Percentiles rank a stretch among this genome's conserved stretches.
Conservation (phyloP, 92 coral and sea anemone species). For the Porites divaricata region DNA sequence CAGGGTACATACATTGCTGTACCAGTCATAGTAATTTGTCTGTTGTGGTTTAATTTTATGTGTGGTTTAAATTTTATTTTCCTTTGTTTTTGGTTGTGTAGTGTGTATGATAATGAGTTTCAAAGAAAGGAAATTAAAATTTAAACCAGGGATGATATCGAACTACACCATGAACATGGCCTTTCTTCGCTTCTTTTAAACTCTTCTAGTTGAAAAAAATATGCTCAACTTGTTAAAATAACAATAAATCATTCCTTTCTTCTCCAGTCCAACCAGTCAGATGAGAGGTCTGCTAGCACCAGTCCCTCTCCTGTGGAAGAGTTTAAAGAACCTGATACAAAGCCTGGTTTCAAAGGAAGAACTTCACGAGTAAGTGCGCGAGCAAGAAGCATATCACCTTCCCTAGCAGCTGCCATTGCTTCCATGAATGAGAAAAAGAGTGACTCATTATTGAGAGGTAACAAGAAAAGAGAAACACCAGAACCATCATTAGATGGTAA, state of each 20-base stretch:
- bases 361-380: conserved; percentile 67
- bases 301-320: conserved; percentile 93
- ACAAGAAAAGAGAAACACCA: conserved; percentile 26
- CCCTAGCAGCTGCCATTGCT: conserved; percentile 44
- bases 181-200: no score
- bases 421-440: conserved; percentile 32
- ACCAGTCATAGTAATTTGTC: no score
- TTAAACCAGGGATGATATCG: no score
- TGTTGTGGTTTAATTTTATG: no score
- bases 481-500: conserved; percentile 15
- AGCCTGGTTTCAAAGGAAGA: conserved; percentile 64
- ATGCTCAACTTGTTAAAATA: no score
- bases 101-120: no score
- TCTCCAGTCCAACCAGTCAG: conserved; percentile 71
- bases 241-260: background rate
- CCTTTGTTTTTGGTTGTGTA: no score
- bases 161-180: no score
- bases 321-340: conserved; percentile 88
- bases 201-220: no score
- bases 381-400: conserved; percentile 68
- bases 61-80: no score
- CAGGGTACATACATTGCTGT: no score
- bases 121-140: no score
- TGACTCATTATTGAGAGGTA: conserved; percentile 6
- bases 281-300: conserved; percentile 83